Evolutionary conservation across 2,113 vertebrate genomes (phyloP).

Genomic region (Callocephalon fimbriatum): DNA sequence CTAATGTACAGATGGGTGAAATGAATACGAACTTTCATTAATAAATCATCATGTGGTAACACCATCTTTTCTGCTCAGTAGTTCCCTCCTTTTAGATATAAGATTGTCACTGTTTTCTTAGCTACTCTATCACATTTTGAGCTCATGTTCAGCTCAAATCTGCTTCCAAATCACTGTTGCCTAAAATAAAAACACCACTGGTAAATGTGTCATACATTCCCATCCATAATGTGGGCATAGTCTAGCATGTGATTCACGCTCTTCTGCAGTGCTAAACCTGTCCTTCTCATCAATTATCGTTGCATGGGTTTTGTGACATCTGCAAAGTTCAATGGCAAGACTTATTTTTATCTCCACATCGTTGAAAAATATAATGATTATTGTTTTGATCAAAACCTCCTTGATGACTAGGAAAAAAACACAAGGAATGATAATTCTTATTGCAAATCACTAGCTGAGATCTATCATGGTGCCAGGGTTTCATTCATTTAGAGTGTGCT

Average conservation of each 20-base stretch:
- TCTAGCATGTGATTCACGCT: slow-evolving; percentile 49
- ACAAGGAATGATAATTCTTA: neutral
- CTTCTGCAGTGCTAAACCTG: neutral
- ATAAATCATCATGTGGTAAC: neutral
- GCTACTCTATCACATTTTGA: neutral
- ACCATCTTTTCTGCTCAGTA: neutral
- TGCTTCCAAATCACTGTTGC: slow-evolving; percentile 27
- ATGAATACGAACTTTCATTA: neutral
- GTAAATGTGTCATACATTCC: slow-evolving; percentile 52
- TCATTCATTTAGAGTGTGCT: neutral
- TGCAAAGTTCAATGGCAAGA: neutral
- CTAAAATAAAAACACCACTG: slow-evolving; percentile 47
- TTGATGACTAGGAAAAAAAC: neutral
- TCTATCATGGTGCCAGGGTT: neutral
- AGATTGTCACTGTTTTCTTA: slow-evolving; percentile 5
- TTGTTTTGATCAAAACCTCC: neutral
- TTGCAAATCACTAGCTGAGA: neutral
- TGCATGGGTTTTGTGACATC: neutral
- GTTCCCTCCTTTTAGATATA: neutral
- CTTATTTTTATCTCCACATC: neutral
- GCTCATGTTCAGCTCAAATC: slow-evolving; percentile 18
- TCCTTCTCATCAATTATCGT: neutral
- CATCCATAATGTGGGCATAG: slow-evolving; percentile 24
- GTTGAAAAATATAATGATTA: neutral
- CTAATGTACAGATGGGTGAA: neutral